Evolutionary conservation across 2,797 vertebrate species (phyloP).

Genomic region (Semotilus atromaculatus): DNA sequence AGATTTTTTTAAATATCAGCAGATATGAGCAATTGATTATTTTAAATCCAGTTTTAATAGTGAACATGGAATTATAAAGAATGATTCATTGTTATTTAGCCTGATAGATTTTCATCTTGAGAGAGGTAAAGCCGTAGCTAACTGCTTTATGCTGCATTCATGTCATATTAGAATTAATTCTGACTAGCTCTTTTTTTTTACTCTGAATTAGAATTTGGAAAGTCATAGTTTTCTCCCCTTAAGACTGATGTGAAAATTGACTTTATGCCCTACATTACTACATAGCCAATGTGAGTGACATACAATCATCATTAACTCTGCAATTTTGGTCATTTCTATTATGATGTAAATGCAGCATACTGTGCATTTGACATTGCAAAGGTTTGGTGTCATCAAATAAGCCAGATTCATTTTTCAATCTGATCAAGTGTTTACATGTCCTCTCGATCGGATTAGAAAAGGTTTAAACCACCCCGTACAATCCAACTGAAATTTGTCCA

Average conservation of each 20-base stretch:
- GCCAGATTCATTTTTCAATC: too few species aligned
- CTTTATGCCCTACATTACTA: not conserved
- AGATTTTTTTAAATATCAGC: not conserved
- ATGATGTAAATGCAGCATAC: too few species aligned
- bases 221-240: not conserved
- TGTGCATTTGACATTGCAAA: too few species aligned
- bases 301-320: not conserved
- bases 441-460: too few species aligned
- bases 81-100: not conserved
- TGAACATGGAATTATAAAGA: not conserved
- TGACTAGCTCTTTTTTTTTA: too few species aligned
- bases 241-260: not conserved
- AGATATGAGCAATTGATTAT: not conserved
- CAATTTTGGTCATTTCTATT: too few species aligned
- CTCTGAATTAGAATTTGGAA: not conserved
- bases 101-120: not conserved
- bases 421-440: too few species aligned
- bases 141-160: not conserved
- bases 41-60: not conserved
- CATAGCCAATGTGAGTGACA: not conserved
- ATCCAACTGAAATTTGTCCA: too few species aligned
- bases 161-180: too few species aligned
- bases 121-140: not conserved
- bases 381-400: too few species aligned
- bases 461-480: too few species aligned